Conservation (phyloP, 1,140 invertebrate genomes). For the Planococcus citri region DNA sequence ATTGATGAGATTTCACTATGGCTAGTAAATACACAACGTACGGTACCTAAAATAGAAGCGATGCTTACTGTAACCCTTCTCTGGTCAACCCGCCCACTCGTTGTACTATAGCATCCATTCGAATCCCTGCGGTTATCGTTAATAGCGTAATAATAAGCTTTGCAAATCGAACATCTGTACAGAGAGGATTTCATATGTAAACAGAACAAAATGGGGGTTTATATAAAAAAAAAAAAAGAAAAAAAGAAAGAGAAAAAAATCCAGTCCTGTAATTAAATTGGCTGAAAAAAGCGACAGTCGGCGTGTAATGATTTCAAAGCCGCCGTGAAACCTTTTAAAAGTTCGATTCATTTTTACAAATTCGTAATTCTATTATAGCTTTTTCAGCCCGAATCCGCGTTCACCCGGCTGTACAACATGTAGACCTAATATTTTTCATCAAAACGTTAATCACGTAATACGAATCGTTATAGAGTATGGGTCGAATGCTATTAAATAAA, state of each 20-base stretch:
- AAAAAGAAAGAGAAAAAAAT: not conserved
- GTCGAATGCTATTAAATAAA: no score
- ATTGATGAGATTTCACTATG: no score
- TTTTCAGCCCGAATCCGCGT: not conserved
- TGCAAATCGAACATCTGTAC: not conserved
- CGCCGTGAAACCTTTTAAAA: not conserved
- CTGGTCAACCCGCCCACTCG: no score
- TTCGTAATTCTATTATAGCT: not conserved
- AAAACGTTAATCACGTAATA: not conserved
- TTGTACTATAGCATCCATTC: no score
- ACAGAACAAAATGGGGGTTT: no score
- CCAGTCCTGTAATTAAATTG: not conserved
- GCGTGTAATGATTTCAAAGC: not conserved
- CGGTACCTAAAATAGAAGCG: no score
- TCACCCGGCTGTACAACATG: no score
- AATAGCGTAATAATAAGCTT: slow-evolving; percentile 7
- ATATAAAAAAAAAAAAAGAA: no score
- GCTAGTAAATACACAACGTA: no score
- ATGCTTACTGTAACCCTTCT: no score
- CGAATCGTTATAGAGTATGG: not conserved
- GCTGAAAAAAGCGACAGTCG: not conserved
- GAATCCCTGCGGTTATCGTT: not conserved
- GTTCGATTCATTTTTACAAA: not conserved
- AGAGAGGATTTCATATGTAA: not conserved
- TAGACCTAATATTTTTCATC: not conserved